phyloP scores from a whole-genome alignment of 64 coral and sea anemone genomes.

The Pachyseris speciosa region DNA sequence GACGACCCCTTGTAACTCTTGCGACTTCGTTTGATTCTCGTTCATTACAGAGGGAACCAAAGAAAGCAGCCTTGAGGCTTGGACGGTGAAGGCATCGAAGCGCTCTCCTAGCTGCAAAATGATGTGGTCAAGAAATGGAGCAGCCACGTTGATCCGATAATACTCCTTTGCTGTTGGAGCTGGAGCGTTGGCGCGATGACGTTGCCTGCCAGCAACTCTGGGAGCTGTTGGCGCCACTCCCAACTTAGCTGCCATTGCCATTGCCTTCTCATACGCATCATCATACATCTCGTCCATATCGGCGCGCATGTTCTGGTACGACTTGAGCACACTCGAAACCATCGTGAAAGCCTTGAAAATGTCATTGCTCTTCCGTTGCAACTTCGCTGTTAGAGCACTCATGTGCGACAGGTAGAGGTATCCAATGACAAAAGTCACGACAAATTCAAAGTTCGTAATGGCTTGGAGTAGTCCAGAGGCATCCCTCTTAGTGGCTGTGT shows the following conservation, averaged over 20 bases:
- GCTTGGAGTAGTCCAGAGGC: constrained; percentile 3
- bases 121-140: neutral
- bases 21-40: too few relatives aligned
- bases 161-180: neutral
- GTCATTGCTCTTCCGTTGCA: neutral
- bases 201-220: neutral
- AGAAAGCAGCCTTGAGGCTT: too few relatives aligned
- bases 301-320: neutral
- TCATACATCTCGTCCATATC: neutral
- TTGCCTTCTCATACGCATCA: neutral
- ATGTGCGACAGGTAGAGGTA: too few relatives aligned
- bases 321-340: neutral
- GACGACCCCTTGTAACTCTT: too few relatives aligned
- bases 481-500: neutral
- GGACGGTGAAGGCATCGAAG: too few relatives aligned
- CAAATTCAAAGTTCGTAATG: neutral
- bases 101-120: too few relatives aligned
- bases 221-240: neutral
- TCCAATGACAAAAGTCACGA: neutral
- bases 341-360: neutral
- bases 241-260: neutral
- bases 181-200: neutral
- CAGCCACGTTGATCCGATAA: neutral
- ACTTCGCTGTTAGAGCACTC: neutral
- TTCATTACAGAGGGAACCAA: too few relatives aligned